These are phyloP conservation scores for Orthonevra nobilis DNA, from an alignment of 2,888 invertebrate species.

Conservation along the genomic window DNA sequence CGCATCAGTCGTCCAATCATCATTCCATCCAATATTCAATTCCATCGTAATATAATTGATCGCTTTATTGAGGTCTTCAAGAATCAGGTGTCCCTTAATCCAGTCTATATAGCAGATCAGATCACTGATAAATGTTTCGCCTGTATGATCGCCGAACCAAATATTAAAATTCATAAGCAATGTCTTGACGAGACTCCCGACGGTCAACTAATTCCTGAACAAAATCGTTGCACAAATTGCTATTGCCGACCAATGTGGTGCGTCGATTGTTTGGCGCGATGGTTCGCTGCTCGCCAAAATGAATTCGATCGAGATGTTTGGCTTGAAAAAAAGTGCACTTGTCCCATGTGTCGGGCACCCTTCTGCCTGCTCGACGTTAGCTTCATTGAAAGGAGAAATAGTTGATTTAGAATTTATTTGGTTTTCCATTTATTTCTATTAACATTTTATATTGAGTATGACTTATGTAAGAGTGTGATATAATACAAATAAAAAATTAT, in stretches of 20 bases:
- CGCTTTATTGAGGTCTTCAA: conserved; percentile 92
- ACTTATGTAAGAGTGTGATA: conserved; percentile 61
- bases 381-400: conserved; percentile 74
- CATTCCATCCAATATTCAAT: conserved; percentile 85
- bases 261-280: conserved; percentile 89
- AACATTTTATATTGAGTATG: conserved; percentile 55
- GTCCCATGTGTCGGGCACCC: conserved; percentile 91
- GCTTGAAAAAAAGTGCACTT: conserved; percentile 91
- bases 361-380: conserved; percentile 94
- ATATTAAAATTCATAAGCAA: conserved; percentile 88
- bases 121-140: conserved; percentile 92
- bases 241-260: conserved; percentile 95
- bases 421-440: conserved; percentile 30
- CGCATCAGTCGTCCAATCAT: conserved; percentile 85
- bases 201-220: conserved; percentile 77
- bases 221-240: conserved; percentile 81
- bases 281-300: conserved; percentile 93
- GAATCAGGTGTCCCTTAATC: conserved; percentile 87
- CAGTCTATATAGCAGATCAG: conserved; percentile 84
- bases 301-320: conserved; percentile 86
- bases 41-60: conserved; percentile 90
- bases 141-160: conserved; percentile 89
- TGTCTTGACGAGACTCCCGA: conserved; percentile 82
- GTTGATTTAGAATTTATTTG: conserved; percentile 18
- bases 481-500: conserved; percentile 37